Base-by-base conservation (phyloP, 2,888 invertebrate genomes). In the Cephus rjabovi region DNA sequence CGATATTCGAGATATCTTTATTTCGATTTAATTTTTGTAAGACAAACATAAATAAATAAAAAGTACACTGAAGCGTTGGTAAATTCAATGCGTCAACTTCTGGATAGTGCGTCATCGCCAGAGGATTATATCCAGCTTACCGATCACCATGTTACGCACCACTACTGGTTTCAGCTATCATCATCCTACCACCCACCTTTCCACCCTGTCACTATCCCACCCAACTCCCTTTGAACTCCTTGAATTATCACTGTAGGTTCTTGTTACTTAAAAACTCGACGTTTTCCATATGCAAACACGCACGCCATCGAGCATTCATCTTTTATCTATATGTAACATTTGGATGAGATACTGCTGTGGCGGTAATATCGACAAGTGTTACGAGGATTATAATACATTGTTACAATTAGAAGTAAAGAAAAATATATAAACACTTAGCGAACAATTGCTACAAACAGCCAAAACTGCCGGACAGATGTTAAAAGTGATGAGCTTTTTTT, bases 1-100 rank as follows among this genome's bases (percentile, higher is more conserved):
- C 85, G 87, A 87, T 86, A 87, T 86, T 86, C 84, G 85, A 87
- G 84, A 87, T 84, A 87, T 80, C 79, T 84, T 83, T 84, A 84
- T 85, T 84, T 80, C 82, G 80, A 82, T 81, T 75, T 73, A 80
- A 81, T 81, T 78, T 80, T 34, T 84, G 81, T 87, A 87, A 89
- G 86, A 88, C 86, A 89, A 89, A 88, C 87, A 89, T 88, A 89
- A 89, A 89, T 87, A 88, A 89, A 88, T 89, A 86, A 89, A 89
- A 88, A 88, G 82, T 86, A 89, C 89, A 89, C 83, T 88, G 86
- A 87, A 87, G 87, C 87, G 83, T 86, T 86, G 84, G 83, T 84
- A 86, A 84, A 80, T 78, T 86, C 83, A 88, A 86, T 87, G 85
- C 87, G 83, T 86, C 85, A 89, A 86, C 83, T 83, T 82, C 75